Evolutionary conservation across 2,888 invertebrate genomes (phyloP), one percentile per base, ranked within the genome.

Genomic region (Eucera pruinosa): DNA sequence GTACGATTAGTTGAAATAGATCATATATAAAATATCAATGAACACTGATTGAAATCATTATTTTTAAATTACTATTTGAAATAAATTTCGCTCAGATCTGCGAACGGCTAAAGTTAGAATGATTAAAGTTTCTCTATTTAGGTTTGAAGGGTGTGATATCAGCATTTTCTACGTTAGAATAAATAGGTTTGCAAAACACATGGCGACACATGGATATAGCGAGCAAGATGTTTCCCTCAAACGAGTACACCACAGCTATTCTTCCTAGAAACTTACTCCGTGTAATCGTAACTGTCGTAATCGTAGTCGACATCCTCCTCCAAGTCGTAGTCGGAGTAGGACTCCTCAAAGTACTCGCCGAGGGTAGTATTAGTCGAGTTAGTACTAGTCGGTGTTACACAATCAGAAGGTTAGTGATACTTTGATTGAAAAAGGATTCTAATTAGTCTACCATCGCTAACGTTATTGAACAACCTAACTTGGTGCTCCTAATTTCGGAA

Each of bases 281-380:
- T 88, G 72, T 91, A 90, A 88, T 91, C 89, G 87, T 91, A 90
- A 90, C 84, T 89, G 81, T 91, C 90, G 87, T 91, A 91, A 55
- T 91, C 91, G 85, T 91, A 89, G 88, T 91, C 90, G 83, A 86
- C 74, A 48, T 91, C 90, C 82, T 91, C 92, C 84, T 91, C 91
- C 82, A 88, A 88, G 83, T 91, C 91, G 86, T 91, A 91, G 82
- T 91, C 90, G 78, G 89, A 87, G 86, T 91, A 89, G 83, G 89
- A 89, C 83, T 91, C 90, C 80, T 92, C 91, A 83, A 86, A 87
- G 85, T 92, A 90, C 85, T 91, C 91, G 82, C 86, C 88, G 84
- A 89, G 81, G 79, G 91, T 90, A 80, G 88, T 90, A 87, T 92
- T 92, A 92, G 91, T 92, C 80, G 89, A 83, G 86, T 91, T 91